Conservation (phyloP, 2,888 invertebrate genomes). For the Zygogramma bicolorata region DNA sequence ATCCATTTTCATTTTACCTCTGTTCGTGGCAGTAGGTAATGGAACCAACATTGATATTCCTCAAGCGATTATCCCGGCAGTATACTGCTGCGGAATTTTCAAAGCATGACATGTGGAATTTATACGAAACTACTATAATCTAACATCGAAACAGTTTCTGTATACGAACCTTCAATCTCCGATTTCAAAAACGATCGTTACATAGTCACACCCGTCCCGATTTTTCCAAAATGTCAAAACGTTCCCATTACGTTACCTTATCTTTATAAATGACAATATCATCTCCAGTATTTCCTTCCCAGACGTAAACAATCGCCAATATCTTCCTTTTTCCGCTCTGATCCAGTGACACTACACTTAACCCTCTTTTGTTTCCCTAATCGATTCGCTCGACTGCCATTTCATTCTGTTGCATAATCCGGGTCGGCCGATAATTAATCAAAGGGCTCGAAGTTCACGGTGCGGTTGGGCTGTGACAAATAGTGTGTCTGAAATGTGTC, state of each 20-base stretch:
- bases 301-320: slow-evolving; percentile 35
- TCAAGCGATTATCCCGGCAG: too few species aligned
- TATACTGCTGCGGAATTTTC: too few species aligned
- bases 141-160: too few species aligned
- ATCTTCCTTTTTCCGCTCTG: slow-evolving; percentile 26
- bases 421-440: slow-evolving; percentile 62
- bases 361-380: slow-evolving; percentile 59
- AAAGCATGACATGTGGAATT: too few species aligned
- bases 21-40: too few species aligned
- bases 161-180: too few species aligned
- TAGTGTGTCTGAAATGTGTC: slow-evolving; percentile 63
- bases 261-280: slow-evolving; percentile 44
- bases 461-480: slow-evolving; percentile 63
- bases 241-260: slow-evolving; percentile 8
- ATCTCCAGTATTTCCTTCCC: slow-evolving; percentile 23
- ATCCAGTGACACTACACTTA: slow-evolving; percentile 53
- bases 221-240: not conserved
- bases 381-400: slow-evolving; percentile 56
- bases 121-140: too few species aligned
- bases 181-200: not conserved
- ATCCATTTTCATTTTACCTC: too few species aligned
- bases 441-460: slow-evolving; percentile 54
- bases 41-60: too few species aligned
- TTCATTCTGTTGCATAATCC: slow-evolving; percentile 60
- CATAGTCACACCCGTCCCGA: not conserved